These are phyloP conservation scores for Protophormia terraenovae DNA, from an alignment of 2,888 invertebrate genomes.

Conservation along the genomic window DNA sequence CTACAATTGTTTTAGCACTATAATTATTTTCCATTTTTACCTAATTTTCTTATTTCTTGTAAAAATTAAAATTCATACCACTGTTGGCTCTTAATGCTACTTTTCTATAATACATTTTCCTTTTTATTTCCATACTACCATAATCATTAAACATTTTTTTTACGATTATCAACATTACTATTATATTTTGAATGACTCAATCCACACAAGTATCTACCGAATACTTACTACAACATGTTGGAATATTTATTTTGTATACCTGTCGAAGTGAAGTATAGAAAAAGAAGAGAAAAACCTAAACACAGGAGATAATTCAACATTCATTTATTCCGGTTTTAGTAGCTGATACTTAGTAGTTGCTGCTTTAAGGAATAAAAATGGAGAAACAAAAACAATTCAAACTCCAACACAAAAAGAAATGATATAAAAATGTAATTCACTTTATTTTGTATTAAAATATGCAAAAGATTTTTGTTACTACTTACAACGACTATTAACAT, in stretches of 20 bases:
- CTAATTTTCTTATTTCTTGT: not conserved
- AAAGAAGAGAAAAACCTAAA: not conserved
- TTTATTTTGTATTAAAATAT: constrained; percentile 41
- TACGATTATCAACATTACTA: constrained; percentile 31
- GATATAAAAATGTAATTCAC: constrained; percentile 34
- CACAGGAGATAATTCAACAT: constrained; percentile 25
- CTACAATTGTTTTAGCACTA: not conserved
- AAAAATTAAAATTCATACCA: constrained; percentile 21
- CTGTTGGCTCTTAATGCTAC: not conserved
- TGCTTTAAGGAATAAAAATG: not conserved
- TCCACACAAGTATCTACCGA: constrained; percentile 8
- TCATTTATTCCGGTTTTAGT: constrained; percentile 43
- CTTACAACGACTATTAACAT: not conserved
- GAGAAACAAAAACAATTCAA: not conserved
- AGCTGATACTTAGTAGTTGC: not conserved
- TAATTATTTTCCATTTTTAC: not conserved
- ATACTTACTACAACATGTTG: not conserved
- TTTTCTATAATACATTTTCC: not conserved
- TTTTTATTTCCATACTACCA: not conserved
- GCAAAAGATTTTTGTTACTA: constrained; percentile 40
- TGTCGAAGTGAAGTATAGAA: not conserved
- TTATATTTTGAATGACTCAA: constrained; percentile 33
- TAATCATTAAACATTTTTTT: constrained; percentile 27
- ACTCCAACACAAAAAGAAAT: not conserved
- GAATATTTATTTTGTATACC: not conserved